phyloP scores from a whole-genome alignment of 2,113 vertebrate genomes.

The Polypterus bichir region DNA sequence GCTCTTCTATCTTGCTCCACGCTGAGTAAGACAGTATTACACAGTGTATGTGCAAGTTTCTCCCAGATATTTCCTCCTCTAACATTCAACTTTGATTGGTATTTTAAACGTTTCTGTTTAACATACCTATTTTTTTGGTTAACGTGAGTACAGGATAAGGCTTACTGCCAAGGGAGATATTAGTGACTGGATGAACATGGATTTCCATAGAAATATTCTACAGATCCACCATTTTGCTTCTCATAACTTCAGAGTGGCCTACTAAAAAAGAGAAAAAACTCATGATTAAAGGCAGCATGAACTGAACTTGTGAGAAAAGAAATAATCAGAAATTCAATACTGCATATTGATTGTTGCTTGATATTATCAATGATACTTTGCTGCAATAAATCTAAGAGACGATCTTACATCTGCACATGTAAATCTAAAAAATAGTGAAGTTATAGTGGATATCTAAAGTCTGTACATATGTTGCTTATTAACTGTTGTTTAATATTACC shows the following conservation, averaged over 20 bases:
- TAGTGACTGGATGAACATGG: conserved; percentile 67
- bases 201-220: conserved; percentile 70
- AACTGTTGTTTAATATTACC: no score
- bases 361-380: no score
- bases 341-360: no score
- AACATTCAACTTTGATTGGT: neutral
- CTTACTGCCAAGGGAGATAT: conserved; percentile 72
- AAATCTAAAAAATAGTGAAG: no score
- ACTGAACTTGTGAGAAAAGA: conserved; percentile 1
- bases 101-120: neutral
- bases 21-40: no score
- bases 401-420: no score
- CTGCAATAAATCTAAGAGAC: no score
- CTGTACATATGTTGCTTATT: no score
- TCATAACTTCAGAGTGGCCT: conserved; percentile 77
- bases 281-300: conserved; percentile 17
- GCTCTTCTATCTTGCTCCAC: no score
- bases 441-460: no score
- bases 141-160: conserved; percentile 74
- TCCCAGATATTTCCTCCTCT: neutral
- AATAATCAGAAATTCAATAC: no score
- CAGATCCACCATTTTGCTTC: conserved; percentile 63
- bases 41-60: no score
- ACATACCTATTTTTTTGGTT: conserved; percentile 45
- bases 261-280: conserved; percentile 37